Conservation (phyloP, 2,888 invertebrate genomes). For the Tachystola acroxantha region DNA sequence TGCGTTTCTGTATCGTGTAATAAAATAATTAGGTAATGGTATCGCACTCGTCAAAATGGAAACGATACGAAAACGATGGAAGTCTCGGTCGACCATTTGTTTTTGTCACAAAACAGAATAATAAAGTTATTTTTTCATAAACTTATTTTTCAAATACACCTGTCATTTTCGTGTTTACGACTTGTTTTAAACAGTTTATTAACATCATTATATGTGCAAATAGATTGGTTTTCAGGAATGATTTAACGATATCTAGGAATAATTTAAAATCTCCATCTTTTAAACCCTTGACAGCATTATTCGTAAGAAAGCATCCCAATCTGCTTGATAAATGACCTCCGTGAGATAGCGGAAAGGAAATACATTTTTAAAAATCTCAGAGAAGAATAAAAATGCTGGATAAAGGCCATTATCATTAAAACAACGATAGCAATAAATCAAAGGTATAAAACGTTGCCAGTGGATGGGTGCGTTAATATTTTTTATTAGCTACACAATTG, state of each 20-base stretch:
- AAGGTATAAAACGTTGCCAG: conserved; percentile 43
- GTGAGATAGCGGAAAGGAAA: conserved; percentile 46
- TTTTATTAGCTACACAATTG: conserved; percentile 31
- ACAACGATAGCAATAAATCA: conserved; percentile 54
- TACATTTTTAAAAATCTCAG: conserved; percentile 39
- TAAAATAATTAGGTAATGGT: too few relatives aligned
- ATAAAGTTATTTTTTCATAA: too few relatives aligned
- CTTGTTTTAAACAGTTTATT: too few relatives aligned
- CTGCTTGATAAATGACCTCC: conserved; percentile 48
- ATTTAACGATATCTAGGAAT: conserved; percentile 2
- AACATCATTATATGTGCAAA: too few relatives aligned
- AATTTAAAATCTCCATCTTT: conserved; percentile 11
- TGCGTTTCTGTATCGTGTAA: too few relatives aligned
- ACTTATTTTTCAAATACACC: too few relatives aligned
- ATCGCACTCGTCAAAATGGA: too few relatives aligned
- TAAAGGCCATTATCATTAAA: conserved; percentile 50
- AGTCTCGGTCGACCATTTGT: too few relatives aligned
- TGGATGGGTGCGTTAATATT: conserved; percentile 42
- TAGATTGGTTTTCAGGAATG: too few relatives aligned
- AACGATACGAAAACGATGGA: too few relatives aligned
- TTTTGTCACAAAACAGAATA: too few relatives aligned
- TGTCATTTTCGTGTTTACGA: too few relatives aligned
- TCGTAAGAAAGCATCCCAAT: conserved; percentile 43
- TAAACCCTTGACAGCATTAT: conserved; percentile 29
- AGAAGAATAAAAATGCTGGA: conserved; percentile 39